Evolutionary conservation across 1,140 invertebrate genomes (phyloP), one percentile per base, ranked within the genome.

Genomic region (Drosophila lacteicornis): DNA sequence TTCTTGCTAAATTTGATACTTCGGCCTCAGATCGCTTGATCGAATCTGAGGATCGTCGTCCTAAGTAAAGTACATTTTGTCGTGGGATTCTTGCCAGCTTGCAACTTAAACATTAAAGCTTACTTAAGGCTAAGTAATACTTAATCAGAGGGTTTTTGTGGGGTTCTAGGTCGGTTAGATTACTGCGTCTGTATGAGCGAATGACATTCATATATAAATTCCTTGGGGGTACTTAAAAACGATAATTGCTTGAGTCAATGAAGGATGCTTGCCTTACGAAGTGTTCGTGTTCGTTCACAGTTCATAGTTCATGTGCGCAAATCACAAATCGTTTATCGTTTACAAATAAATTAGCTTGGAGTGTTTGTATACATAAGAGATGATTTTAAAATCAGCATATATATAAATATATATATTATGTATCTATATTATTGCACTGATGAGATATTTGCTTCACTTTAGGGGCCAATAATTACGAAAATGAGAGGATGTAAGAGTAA

Each of bases 91-190:
- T 82, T 87, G 60, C 49, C 63, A 46, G 47, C 71, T 55, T 77
- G 63, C 46, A 84, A 76, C 86, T 90, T 90, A 88, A 90, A 65
- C 3, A 36, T 25, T 70, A 75, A 78, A 56, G 38, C 69, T 86
- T 58, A 85, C 75, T 70, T 81, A 56, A 78, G 50, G 63, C 85
- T 88, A 90, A 69, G 79, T 90, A 90, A 90, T 90, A 90, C 85
- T 91, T 90, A 90, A 90, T 80, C 82, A 90, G 82, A 90, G 79
- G 85, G 76, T 70, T 70, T 88, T 61, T 65, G 67, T 59, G 45
- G 62, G 62, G 36, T 22, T 73, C 30, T 71, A 59, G 53, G 46
- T 13, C 30, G 53, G 36, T 70, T 58, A 73, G 51, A 46, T 58
- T 58, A 57, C 75, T 67, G 51, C 68, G 51, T 38, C 45, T 69